phyloP scores from a whole-genome alignment of 2,797 vertebrate species.

The Acestrorhynchus altus region DNA sequence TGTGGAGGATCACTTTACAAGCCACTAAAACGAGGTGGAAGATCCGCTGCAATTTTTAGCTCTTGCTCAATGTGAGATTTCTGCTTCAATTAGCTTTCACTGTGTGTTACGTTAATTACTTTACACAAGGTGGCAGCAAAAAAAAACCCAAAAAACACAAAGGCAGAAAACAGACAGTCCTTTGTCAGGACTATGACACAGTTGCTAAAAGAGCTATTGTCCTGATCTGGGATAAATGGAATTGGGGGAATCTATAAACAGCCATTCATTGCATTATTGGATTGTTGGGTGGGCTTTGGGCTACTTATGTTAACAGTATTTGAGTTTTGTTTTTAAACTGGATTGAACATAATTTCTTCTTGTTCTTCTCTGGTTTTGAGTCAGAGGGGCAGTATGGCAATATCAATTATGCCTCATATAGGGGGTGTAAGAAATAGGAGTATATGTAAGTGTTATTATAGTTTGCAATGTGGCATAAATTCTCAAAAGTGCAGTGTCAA shows the following conservation, averaged over 20 bases:
- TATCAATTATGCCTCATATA: too few species aligned
- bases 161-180: background rate
- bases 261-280: background rate
- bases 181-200: background rate
- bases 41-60: background rate
- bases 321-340: background rate
- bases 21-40: background rate
- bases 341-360: background rate
- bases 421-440: too few species aligned
- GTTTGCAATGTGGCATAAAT: too few species aligned
- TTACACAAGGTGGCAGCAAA: slow-evolving; percentile 7
- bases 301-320: background rate
- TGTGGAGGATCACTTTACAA: background rate
- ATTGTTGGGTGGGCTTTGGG: background rate
- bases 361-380: slow-evolving; percentile 20
- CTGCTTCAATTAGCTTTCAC: background rate
- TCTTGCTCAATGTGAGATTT: slow-evolving; percentile 16
- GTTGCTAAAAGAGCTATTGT: background rate
- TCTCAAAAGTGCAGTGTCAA: too few species aligned
- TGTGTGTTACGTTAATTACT: slow-evolving; percentile 21
- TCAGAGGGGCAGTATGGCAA: too few species aligned
- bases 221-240: background rate
- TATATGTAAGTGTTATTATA: too few species aligned
- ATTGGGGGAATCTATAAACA: background rate
- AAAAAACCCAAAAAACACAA: background rate